A percentile compares a stretch with the other conserved stretches of the same genome.
These are phyloP conservation scores for Etheostoma cragini DNA, from an alignment of 2,113 vertebrate genomes.

Conservation along the genomic window DNA sequence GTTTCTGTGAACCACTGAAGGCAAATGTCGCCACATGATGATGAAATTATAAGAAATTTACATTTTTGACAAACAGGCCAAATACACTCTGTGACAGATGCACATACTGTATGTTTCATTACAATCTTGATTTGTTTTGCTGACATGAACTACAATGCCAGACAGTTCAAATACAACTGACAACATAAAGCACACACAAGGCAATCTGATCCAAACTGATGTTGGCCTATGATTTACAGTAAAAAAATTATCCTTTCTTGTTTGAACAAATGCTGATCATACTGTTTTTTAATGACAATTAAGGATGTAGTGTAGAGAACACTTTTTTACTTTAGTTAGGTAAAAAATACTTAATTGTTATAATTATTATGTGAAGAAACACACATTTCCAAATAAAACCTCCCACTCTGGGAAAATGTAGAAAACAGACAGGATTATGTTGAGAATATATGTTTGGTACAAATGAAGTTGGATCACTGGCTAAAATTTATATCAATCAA, in stretches of 20 bases:
- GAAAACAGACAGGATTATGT: not conserved
- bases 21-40: constrained; percentile 69
- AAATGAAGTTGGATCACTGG: not conserved
- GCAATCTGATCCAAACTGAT: not conserved
- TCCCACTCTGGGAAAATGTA: not conserved
- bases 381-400: not conserved
- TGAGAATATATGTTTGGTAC: not conserved
- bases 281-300: too few relatives aligned
- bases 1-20: constrained; percentile 57
- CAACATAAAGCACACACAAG: not conserved
- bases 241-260: not conserved
- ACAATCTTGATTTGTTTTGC: not conserved
- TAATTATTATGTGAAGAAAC: not conserved
- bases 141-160: not conserved
- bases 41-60: constrained; percentile 57
- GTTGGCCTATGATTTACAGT: not conserved
- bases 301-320: too few relatives aligned
- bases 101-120: not conserved
- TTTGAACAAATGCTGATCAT: not conserved
- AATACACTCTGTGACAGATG: constrained; percentile 16
- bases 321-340: too few relatives aligned
- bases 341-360: not conserved
- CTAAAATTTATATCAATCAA: not conserved
- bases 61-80: constrained; percentile 27
- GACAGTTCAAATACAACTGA: not conserved